Conservation (phyloP, 2,797 vertebrate genomes). For the Neoniphon sammara region DNA sequence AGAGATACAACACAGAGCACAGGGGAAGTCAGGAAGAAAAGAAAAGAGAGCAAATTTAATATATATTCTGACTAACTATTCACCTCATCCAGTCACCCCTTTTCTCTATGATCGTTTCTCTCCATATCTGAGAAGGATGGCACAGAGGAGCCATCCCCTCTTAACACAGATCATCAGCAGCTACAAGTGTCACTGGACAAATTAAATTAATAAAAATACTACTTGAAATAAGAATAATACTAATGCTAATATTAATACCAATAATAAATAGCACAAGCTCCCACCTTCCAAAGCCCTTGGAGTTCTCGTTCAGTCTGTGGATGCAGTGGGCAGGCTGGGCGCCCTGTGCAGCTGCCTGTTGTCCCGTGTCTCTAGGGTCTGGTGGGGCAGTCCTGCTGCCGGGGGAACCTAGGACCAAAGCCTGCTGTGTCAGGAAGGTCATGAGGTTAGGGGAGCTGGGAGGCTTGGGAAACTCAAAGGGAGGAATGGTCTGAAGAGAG, state of each 20-base stretch:
- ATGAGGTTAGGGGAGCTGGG: conserved; percentile 93
- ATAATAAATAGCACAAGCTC: not conserved
- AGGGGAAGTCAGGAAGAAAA: not conserved
- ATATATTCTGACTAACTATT: not conserved
- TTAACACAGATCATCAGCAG: no score
- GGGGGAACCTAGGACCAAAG: conserved; percentile 84
- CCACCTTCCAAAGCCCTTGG: conserved; percentile 70
- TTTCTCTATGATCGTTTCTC: no score
- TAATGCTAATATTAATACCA: no score
- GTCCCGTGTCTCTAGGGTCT: conserved; percentile 86
- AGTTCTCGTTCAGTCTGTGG: conserved; percentile 68
- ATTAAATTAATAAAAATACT: no score
- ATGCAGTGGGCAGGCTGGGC: conserved; percentile 78
- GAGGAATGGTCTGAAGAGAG: conserved; percentile 83
- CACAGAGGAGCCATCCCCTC: no score
- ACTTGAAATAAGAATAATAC: no score
- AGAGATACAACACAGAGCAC: not conserved
- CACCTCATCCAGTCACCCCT: not conserved
- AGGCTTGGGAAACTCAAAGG: conserved; percentile 92
- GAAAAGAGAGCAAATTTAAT: not conserved
- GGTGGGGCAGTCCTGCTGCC: conserved; percentile 86
- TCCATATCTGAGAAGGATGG: no score
- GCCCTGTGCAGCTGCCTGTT: conserved; percentile 73
- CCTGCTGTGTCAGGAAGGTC: conserved; percentile 91
- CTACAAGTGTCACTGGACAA: no score